Evolutionary conservation across 2,797 vertebrate genomes (phyloP).

Genomic region (Halcyon smyrnensis): DNA sequence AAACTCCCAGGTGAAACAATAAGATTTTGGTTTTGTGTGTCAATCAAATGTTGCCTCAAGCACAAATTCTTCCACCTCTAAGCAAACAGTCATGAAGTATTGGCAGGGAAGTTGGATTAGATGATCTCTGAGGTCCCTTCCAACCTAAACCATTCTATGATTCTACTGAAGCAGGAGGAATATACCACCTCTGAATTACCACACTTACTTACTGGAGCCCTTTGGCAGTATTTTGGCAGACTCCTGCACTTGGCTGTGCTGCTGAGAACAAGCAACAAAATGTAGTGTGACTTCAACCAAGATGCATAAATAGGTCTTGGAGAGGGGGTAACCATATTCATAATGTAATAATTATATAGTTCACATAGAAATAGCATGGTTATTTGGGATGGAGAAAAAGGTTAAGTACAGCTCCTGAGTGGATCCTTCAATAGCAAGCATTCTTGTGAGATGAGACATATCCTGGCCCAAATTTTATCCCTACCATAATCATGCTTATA

Average conservation of each 20-base stretch:
- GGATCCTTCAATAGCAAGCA: neutral
- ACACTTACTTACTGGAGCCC: neutral
- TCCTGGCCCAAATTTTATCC: neutral
- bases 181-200: neutral
- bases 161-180: neutral
- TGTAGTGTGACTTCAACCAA: neutral
- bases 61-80: neutral
- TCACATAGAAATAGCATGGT: neutral
- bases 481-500: neutral
- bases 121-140: no score
- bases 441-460: neutral
- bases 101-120: no score
- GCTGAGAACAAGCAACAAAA: neutral
- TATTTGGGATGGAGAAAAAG: neutral
- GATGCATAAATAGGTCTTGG: neutral
- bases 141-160: no score
- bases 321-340: neutral
- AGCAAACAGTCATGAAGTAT: neutral
- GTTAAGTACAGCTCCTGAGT: neutral
- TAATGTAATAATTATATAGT: neutral
- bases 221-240: neutral
- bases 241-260: neutral
- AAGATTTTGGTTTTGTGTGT: neutral
- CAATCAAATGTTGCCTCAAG: slow-evolving; percentile 18
- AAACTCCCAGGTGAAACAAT: neutral